Percentiles rank a stretch among this genome's conserved stretches.
These are phyloP conservation scores for Listrodromus nycthemerus DNA, from an alignment of 2,888 invertebrate species.

Conservation along the genomic window DNA sequence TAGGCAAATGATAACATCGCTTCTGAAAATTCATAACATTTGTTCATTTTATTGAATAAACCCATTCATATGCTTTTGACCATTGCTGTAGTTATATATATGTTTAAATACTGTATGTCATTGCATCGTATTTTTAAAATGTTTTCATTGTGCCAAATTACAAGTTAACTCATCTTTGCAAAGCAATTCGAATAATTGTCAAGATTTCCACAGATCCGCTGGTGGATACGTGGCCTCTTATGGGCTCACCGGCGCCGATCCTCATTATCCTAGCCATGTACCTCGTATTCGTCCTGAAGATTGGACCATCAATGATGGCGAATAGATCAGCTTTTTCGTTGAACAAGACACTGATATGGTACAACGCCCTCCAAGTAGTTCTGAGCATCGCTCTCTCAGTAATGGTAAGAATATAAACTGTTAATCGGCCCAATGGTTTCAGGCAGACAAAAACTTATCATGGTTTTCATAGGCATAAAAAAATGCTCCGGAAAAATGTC, in stretches of 20 bases:
- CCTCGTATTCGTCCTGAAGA: constrained; percentile 90
- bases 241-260: constrained; percentile 91
- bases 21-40: too few relatives aligned
- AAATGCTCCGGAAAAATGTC: not conserved
- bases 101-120: not conserved
- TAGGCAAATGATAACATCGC: too few relatives aligned
- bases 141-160: not conserved
- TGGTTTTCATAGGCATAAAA: not conserved
- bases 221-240: constrained; percentile 91
- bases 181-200: not conserved
- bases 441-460: not conserved
- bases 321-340: constrained; percentile 90
- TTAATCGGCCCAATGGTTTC: not conserved
- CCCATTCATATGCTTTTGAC: too few relatives aligned
- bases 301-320: constrained; percentile 91
- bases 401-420: constrained; percentile 82
- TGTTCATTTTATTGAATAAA: too few relatives aligned
- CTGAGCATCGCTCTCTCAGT: constrained; percentile 91
- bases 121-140: too few relatives aligned
- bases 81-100: too few relatives aligned
- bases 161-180: not conserved
- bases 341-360: constrained; percentile 90
- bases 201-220: constrained; percentile 88
- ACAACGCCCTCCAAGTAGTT: constrained; percentile 95
- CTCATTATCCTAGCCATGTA: constrained; percentile 88